A percentile compares a stretch with the other conserved stretches of the same genome.
phyloP scores from a whole-genome alignment of 2,888 invertebrate genomes.

The Dione vanillae region DNA sequence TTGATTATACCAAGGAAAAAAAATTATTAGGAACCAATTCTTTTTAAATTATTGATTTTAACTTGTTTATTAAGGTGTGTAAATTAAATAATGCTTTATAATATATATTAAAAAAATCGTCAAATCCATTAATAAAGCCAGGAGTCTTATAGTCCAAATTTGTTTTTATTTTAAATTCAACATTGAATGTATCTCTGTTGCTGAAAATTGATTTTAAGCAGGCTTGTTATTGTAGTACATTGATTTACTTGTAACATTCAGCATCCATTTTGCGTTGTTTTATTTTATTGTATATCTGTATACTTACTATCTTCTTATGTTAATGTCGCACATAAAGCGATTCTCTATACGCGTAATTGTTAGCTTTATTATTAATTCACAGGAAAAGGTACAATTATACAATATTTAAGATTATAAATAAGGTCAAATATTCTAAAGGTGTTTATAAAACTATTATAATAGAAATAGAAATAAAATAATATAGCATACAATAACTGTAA shows the following conservation, averaged over 20 bases:
- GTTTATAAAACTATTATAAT: neutral
- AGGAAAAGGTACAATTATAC: conserved; percentile 22
- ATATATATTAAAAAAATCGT: too few relatives aligned
- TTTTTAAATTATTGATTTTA: too few relatives aligned
- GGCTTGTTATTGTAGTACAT: too few relatives aligned
- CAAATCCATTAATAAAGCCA: too few relatives aligned
- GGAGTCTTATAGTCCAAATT: too few relatives aligned
- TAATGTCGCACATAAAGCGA: neutral
- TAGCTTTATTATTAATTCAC: conserved; percentile 15
- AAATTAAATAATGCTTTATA: too few relatives aligned
- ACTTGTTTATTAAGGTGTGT: too few relatives aligned
- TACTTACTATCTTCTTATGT: conserved; percentile 1
- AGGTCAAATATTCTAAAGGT: neutral
- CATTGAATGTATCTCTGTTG: too few relatives aligned
- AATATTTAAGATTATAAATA: neutral
- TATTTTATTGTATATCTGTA: neutral
- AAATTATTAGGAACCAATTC: too few relatives aligned
- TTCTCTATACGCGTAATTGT: conserved; percentile 4
- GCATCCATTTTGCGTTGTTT: neutral
- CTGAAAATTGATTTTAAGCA: too few relatives aligned
- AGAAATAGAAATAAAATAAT: neutral
- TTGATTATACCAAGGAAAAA: neutral
- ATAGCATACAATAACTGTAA: conserved; percentile 2
- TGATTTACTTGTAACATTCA: neutral
- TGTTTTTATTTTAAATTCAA: too few relatives aligned